Percentiles rank a stretch among this genome's conserved stretches.
Conservation (phyloP, 2,113 vertebrate genomes). For the Hirundichthys speculiger region DNA sequence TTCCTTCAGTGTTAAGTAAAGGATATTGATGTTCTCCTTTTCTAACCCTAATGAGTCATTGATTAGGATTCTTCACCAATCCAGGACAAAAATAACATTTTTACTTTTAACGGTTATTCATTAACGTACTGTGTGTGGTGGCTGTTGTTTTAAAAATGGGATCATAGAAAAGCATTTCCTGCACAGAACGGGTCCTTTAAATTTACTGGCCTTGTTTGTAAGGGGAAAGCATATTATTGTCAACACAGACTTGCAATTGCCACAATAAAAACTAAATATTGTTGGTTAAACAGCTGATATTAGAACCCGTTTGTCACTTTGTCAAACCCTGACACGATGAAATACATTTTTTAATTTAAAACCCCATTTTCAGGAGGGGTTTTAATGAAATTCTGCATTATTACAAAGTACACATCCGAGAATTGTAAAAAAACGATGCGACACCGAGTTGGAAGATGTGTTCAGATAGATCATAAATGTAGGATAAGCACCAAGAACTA, state of each 20-base stretch:
- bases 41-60: too few relatives aligned
- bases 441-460: slow-evolving; percentile 12
- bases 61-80: too few relatives aligned
- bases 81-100: background rate
- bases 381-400: slow-evolving; percentile 29
- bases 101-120: background rate
- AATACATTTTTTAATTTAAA: slow-evolving; percentile 70
- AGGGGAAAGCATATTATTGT: slow-evolving; percentile 22
- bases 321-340: slow-evolving; percentile 60
- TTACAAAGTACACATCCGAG: slow-evolving; percentile 54
- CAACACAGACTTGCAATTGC: slow-evolving; percentile 3
- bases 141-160: background rate
- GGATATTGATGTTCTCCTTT: too few relatives aligned
- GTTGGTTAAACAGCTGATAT: slow-evolving; percentile 40
- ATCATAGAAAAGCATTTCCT: background rate
- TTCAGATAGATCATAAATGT: slow-evolving; percentile 54
- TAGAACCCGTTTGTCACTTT: slow-evolving; percentile 55
- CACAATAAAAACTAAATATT: slow-evolving; percentile 48
- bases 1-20: too few relatives aligned
- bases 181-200: too few relatives aligned
- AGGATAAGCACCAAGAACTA: slow-evolving; percentile 28
- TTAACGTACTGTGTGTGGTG: background rate
- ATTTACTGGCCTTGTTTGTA: slow-evolving; percentile 22
- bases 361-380: slow-evolving; percentile 15
- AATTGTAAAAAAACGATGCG: slow-evolving; percentile 28